phyloP scores from a whole-genome alignment of 2,113 vertebrate species.

The Ancistrus triradiatus region DNA sequence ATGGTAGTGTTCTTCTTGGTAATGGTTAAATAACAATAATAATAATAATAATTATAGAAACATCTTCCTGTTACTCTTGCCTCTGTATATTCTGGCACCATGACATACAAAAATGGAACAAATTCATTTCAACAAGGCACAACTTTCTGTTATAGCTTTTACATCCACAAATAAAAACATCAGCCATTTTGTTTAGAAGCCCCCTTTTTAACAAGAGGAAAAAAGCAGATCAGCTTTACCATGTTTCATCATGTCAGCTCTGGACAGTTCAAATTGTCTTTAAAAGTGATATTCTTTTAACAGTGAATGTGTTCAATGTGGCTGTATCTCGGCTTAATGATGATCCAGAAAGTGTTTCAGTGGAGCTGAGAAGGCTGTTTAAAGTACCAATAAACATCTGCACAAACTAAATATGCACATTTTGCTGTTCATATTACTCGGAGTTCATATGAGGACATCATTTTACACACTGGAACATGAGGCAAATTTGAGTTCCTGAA shows the following conservation, averaged over 20 bases:
- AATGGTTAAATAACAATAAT: no score
- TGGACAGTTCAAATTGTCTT: constrained; percentile 46
- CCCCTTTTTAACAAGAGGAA: constrained; percentile 50
- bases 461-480: constrained; percentile 9
- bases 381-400: constrained; percentile 52
- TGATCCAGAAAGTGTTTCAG: constrained; percentile 45
- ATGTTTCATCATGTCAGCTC: constrained; percentile 58
- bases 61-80: no score
- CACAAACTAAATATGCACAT: constrained; percentile 50
- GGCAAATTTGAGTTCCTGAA: background rate
- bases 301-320: constrained; percentile 54
- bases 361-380: constrained; percentile 28
- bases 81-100: no score
- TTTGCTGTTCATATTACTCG: constrained; percentile 40
- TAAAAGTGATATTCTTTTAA: constrained; percentile 50
- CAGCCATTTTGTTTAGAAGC: constrained; percentile 52
- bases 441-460: constrained; percentile 12
- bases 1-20: no score
- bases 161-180: constrained; percentile 62
- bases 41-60: no score
- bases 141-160: constrained; percentile 53
- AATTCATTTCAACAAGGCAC: no score
- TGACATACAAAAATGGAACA: no score
- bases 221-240: constrained; percentile 42
- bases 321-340: constrained; percentile 49